These are phyloP conservation scores for Pristionchus maxplancki DNA, from an alignment of 2,888 invertebrate genomes.

Conservation along the genomic window DNA sequence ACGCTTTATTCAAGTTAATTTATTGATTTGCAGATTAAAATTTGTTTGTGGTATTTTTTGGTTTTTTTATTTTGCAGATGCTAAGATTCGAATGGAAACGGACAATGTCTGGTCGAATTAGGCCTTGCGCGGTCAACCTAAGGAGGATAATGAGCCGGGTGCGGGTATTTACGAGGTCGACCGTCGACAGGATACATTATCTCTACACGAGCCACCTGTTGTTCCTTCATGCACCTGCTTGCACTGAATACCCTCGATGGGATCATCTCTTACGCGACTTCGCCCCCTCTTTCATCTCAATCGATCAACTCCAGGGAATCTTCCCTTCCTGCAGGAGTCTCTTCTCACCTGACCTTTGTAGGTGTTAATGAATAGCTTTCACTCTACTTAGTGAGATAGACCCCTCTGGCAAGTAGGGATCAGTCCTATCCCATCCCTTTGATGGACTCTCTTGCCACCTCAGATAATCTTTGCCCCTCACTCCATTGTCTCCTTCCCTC, in stretches of 20 bases:
- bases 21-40: neutral
- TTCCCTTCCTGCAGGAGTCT: neutral
- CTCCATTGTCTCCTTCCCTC: constrained; percentile 23
- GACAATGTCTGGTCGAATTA: neutral
- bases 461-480: constrained; percentile 24
- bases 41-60: neutral
- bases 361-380: neutral
- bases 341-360: neutral
- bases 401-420: neutral
- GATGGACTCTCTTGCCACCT: constrained; percentile 2
- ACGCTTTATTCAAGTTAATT: neutral
- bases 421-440: neutral
- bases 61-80: neutral
- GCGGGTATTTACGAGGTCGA: constrained; percentile 41
- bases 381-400: neutral
- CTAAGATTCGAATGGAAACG: neutral
- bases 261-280: neutral
- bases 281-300: constrained; percentile 3
- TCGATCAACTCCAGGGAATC: neutral
- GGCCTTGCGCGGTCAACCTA: neutral
- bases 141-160: constrained; percentile 24
- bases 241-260: constrained; percentile 10
- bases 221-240: constrained; percentile 29
- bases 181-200: constrained; percentile 13
- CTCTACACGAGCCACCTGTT: constrained; percentile 22